Evolutionary conservation across 2,113 vertebrate species (phyloP).

Genomic region (Cinclus mexicanus): DNA sequence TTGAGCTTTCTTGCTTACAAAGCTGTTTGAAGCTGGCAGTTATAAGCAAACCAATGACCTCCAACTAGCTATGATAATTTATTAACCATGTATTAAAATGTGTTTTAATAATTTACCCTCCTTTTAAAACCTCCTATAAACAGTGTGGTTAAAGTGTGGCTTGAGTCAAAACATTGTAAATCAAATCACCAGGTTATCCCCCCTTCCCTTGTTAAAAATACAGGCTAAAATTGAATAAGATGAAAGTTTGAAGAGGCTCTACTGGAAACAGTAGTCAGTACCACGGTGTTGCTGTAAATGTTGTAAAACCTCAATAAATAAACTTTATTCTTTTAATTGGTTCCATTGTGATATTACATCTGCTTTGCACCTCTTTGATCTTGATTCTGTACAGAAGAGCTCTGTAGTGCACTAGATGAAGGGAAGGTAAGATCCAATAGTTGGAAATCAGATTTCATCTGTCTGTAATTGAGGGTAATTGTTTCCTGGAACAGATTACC

Average conservation of each 20-base stretch:
- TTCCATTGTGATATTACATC: not conserved
- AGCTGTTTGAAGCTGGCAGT: not conserved
- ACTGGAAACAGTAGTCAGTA: not conserved
- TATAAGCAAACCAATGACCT: not conserved
- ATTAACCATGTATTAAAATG: constrained; percentile 21
- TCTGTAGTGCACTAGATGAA: not conserved
- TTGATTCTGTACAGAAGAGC: not conserved
- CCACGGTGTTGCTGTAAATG: not conserved
- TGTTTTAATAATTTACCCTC: constrained; percentile 27
- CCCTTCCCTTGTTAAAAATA: not conserved
- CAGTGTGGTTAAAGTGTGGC: not conserved
- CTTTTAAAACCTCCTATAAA: not conserved
- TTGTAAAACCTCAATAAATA: not conserved
- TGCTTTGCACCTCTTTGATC: constrained; percentile 34
- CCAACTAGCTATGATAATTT: not conserved
- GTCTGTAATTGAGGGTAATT: not conserved
- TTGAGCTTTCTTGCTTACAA: not conserved
- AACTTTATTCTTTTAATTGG: not conserved
- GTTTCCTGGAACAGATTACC: not conserved
- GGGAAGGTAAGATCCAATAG: not conserved
- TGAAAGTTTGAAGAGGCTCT: not conserved
- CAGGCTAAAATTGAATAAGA: not conserved
- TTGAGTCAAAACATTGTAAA: not conserved
- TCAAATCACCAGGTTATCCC: not conserved
- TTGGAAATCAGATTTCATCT: constrained; percentile 20